Percentiles rank a stretch among this genome's conserved stretches.
Conservation (phyloP, 2,797 vertebrate genomes). For the Buphagus erythrorhynchus region DNA sequence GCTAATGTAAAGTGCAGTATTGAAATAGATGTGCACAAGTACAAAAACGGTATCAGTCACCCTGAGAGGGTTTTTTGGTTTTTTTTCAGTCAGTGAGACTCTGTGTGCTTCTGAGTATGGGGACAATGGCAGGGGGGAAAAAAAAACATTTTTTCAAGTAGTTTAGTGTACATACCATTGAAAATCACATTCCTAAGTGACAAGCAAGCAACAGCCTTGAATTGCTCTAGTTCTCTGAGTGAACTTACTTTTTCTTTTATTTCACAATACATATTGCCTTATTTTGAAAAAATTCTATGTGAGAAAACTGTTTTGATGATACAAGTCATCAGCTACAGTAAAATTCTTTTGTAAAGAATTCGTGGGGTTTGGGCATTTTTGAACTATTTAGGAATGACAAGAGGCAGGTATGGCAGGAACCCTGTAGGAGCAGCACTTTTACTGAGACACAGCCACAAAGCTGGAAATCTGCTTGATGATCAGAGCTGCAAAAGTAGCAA, state of each 20-base stretch:
- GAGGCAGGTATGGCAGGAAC: neutral
- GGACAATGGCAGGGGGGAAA: neutral
- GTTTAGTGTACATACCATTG: neutral
- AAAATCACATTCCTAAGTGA: neutral
- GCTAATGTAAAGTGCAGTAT: neutral
- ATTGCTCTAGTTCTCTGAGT: neutral
- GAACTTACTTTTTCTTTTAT: slow-evolving; percentile 1
- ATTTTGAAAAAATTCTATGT: neutral
- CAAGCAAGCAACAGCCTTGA: neutral
- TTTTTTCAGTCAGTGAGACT: neutral
- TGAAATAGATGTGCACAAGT: neutral
- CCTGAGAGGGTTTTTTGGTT: neutral
- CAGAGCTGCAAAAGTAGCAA: neutral
- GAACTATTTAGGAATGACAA: neutral
- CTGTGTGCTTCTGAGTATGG: neutral
- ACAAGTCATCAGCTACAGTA: neutral
- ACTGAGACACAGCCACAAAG: neutral
- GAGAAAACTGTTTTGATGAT: neutral
- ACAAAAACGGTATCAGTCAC: neutral
- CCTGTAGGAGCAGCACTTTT: neutral
- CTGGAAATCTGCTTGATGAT: neutral
- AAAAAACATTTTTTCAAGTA: neutral
- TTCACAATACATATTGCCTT: neutral
- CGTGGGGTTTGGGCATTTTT: neutral
- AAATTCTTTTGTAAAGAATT: neutral